Conservation (phyloP, 2,113 vertebrate genomes). For the Blennius ocellaris region DNA sequence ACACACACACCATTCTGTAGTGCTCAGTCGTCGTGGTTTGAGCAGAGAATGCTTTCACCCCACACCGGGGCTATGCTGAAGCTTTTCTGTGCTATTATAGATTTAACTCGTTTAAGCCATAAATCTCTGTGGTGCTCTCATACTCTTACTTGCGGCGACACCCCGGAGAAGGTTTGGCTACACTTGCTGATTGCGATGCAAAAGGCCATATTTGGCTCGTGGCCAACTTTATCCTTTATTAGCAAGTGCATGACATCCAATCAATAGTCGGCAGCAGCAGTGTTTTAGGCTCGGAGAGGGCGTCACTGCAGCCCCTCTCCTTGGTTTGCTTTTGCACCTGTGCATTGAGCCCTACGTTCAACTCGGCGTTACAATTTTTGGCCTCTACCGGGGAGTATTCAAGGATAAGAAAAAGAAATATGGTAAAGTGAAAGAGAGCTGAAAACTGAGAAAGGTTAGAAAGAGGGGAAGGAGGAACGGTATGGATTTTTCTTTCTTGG, state of each 20-base stretch:
- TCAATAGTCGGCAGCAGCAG: constrained; percentile 58
- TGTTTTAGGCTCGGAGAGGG: constrained; percentile 39
- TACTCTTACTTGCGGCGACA: constrained; percentile 45
- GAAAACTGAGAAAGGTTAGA: constrained; percentile 17
- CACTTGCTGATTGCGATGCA: constrained; percentile 58
- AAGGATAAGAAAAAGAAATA: constrained; percentile 4
- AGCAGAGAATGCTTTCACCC: constrained; percentile 49
- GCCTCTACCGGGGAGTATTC: constrained; percentile 6
- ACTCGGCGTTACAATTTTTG: constrained; percentile 17
- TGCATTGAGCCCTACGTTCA: constrained; percentile 29
- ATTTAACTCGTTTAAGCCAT: constrained; percentile 64
- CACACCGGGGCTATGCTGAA: constrained; percentile 49
- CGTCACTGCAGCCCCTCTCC: constrained; percentile 7
- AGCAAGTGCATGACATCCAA: constrained; percentile 52
- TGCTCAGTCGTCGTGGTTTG: constrained; percentile 25
- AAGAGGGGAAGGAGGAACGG: neutral
- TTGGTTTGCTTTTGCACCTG: constrained; percentile 39
- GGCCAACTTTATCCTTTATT: constrained; percentile 65
- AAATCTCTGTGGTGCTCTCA: constrained; percentile 44
- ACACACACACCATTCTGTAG: constrained; percentile 29
- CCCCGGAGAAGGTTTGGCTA: constrained; percentile 54
- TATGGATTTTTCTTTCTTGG: constrained; percentile 38
- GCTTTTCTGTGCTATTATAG: constrained; percentile 60
- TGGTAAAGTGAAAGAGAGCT: constrained; percentile 26
- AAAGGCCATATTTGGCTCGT: constrained; percentile 62